phyloP scores from a whole-genome alignment of 1,140 invertebrate genomes.

The Dolichoris vasculosae region DNA sequence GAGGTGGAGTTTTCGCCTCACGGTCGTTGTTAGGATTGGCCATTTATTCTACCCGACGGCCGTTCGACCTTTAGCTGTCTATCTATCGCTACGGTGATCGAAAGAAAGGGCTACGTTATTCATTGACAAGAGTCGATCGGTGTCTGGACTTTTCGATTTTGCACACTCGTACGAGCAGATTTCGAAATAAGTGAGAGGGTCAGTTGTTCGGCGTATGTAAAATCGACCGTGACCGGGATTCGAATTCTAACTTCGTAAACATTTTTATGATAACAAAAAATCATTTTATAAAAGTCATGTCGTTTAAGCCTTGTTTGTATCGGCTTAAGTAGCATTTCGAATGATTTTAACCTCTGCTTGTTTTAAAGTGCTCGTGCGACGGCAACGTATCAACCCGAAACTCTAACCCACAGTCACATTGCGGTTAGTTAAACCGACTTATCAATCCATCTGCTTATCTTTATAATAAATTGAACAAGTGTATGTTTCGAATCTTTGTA shows the following conservation, averaged over 20 bases:
- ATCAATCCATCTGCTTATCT: conserved; percentile 1
- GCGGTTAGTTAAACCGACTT: neutral
- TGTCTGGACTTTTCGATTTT: neutral
- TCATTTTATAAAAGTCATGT: too few species aligned
- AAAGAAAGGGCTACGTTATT: neutral
- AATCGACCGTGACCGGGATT: neutral
- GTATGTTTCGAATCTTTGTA: too few species aligned
- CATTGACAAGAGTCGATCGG: neutral
- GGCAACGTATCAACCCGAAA: neutral
- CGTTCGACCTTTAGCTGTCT: neutral
- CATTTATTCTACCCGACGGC: neutral
- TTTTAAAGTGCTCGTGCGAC: neutral
- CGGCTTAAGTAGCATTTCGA: neutral
- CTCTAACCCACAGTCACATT: neutral
- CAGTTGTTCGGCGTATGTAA: too few species aligned
- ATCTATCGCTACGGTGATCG: neutral
- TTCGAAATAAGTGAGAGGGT: neutral
- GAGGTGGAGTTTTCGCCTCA: neutral
- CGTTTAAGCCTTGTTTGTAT: too few species aligned
- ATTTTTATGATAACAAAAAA: too few species aligned
- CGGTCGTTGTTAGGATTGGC: neutral
- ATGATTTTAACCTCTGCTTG: too few species aligned
- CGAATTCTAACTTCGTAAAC: neutral
- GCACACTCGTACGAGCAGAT: neutral
- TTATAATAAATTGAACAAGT: neutral